A percentile compares a stretch with the other conserved stretches of the same genome.
phyloP scores from a whole-genome alignment of 1,140 invertebrate species.

The Dendroctonus ponderosae region DNA sequence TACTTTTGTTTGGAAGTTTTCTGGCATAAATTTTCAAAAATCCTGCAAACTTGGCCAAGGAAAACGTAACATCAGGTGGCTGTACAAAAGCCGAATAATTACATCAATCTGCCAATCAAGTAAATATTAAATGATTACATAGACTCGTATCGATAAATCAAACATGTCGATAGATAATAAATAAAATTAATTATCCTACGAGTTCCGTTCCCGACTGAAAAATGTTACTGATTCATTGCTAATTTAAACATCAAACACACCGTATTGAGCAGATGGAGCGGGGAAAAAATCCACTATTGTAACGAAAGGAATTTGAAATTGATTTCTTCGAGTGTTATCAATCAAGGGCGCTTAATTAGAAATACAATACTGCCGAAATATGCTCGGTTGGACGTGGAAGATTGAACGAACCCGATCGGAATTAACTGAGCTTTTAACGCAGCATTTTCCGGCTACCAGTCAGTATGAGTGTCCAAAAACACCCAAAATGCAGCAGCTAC shows the following conservation, averaged over 20 bases:
- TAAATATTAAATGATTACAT: not conserved
- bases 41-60: too few relatives aligned
- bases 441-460: too few relatives aligned
- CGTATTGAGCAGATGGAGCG: constrained; percentile 8
- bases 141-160: constrained; percentile 7
- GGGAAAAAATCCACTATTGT: constrained; percentile 3
- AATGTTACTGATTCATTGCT: constrained; percentile 13
- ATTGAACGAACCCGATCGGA: too few relatives aligned
- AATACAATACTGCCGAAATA: constrained; percentile 10
- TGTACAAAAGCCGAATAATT: too few relatives aligned
- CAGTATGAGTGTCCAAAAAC: too few relatives aligned
- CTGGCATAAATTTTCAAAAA: too few relatives aligned
- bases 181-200: constrained; percentile 8
- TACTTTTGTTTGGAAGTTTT: too few relatives aligned
- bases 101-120: too few relatives aligned
- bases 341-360: constrained; percentile 6
- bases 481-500: too few relatives aligned
- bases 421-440: not conserved
- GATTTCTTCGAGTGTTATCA: constrained; percentile 2
- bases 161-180: constrained; percentile 9
- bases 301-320: constrained; percentile 6
- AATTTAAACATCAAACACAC: constrained; percentile 12
- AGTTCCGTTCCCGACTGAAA: constrained; percentile 5
- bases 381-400: not conserved
- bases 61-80: too few relatives aligned